phyloP scores from a whole-genome alignment of 2,113 vertebrate genomes.

The human (Homo sapiens) region GRCh38 chr2:194219001-194219500 shows the following conservation, averaged over 20 bases:
- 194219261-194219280: neutral
- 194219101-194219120: neutral
- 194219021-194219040: neutral
- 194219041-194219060: neutral
- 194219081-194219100: neutral
- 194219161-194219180: neutral
- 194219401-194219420: neutral
- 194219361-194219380: neutral
- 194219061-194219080: neutral
- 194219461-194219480: neutral
- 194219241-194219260: neutral
- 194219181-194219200: neutral
- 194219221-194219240: neutral
- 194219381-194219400: neutral
- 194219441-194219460: neutral
- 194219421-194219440: neutral
- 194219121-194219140: neutral
- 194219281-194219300: neutral
- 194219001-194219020: neutral
- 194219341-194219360: neutral
- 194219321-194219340: neutral
- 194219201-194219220: neutral
- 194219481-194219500: neutral
- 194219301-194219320: neutral
- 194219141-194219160: neutral